Conservation (phyloP, 2,888 invertebrate species). For the Tachina grossa region DNA sequence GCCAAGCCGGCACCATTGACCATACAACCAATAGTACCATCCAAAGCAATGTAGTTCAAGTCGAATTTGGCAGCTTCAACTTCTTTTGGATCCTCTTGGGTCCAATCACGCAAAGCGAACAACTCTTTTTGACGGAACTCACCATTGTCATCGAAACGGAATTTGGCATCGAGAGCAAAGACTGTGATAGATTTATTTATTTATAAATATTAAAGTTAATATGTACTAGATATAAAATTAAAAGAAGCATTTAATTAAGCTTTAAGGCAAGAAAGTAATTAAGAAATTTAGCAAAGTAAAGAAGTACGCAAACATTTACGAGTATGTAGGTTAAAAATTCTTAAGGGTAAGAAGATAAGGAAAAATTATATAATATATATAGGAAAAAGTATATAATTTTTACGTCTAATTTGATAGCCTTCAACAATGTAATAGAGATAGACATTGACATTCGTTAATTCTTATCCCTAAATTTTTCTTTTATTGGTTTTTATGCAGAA, state of each 20-base stretch:
- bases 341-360: too few species aligned
- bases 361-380: too few species aligned
- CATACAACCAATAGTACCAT: constrained; percentile 97
- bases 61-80: constrained; percentile 94
- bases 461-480: neutral
- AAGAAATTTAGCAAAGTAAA: neutral
- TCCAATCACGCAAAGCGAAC: constrained; percentile 92
- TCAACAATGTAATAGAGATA: neutral
- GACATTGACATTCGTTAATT: neutral
- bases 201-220: neutral
- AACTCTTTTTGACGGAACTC: constrained; percentile 95
- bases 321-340: neutral
- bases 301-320: neutral
- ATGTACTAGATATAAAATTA: neutral
- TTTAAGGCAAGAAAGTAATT: neutral
- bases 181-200: constrained; percentile 84
- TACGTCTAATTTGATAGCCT: neutral
- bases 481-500: neutral
- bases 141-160: constrained; percentile 97
- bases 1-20: constrained; percentile 98
- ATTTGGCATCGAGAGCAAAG: constrained; percentile 96
- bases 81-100: constrained; percentile 96
- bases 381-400: neutral
- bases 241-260: neutral
- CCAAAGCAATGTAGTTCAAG: constrained; percentile 96